Evolutionary conservation across 2,113 vertebrate species (phyloP).

Genomic region (Plecturocebus donacophilus): DNA sequence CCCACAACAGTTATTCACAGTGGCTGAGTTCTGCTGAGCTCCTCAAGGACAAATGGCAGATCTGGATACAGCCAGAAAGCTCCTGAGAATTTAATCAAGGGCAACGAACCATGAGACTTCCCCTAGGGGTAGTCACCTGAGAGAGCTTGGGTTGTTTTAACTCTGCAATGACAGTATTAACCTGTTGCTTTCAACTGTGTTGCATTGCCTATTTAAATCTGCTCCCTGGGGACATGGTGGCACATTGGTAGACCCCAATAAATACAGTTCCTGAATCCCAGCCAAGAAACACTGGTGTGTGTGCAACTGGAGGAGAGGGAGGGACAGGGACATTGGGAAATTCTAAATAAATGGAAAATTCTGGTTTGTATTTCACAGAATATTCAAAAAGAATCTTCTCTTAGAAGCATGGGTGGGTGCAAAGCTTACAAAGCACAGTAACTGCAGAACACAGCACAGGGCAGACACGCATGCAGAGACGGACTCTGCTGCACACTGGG

Average conservation of each 20-base stretch:
- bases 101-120: constrained; percentile 63
- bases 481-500: neutral
- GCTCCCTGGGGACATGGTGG: neutral
- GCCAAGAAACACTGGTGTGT: neutral
- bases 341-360: constrained; percentile 8
- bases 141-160: neutral
- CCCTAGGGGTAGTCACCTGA: constrained; percentile 72
- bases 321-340: neutral
- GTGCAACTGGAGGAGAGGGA: neutral
- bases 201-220: constrained; percentile 27
- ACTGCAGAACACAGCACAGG: neutral
- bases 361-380: neutral
- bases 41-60: constrained; percentile 76
- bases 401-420: neutral
- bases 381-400: neutral
- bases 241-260: neutral
- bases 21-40: constrained; percentile 46
- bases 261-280: neutral
- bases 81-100: constrained; percentile 68
- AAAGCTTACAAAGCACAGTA: neutral
- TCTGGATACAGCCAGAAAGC: constrained; percentile 79
- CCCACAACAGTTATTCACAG: neutral
- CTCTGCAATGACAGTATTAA: constrained; percentile 29
- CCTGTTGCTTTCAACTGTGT: constrained; percentile 33
- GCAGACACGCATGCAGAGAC: neutral